Evolutionary conservation across 2,797 vertebrate genomes (phyloP), one percentile per base, ranked within the genome.

Genomic region (Girardinus metallicus): DNA sequence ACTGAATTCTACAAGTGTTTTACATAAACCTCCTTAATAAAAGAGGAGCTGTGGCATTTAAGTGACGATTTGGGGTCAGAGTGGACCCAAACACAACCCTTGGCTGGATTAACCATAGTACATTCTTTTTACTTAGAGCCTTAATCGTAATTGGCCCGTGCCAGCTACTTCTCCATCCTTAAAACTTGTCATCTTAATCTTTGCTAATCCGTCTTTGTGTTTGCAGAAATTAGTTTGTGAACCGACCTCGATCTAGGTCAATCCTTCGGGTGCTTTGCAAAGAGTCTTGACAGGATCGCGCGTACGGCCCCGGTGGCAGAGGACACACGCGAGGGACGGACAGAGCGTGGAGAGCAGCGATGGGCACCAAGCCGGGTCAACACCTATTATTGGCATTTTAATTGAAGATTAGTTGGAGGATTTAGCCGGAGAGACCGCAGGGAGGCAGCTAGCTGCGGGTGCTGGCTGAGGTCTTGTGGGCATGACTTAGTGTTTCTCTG

Each of bases 171-270:
- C 89, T 91, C 91, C 88, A 86, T 91, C 91, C 92, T 85, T n/a
- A 91, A 93, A 95, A 89, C 89, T 89, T 94, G 92, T 95, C 93
- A 94, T 93, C 91, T 92, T 94, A 95, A 95, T 96, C 94, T 94
- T 78, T 31, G 75, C 87, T 95, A 95, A 96, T 95, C 93, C 93
- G 81, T 84, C 86, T 93, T 92, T 93, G 93, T 94, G 94, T 94
- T 92, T 86, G 85, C 86, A 90, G 88, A 94, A 94, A 95, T 95
- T 91, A 95, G 92, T 93, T 93, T 89, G 91, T 91, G 92, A 94
- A 95, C 92, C 89, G 88, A 90, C 78, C 89, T 91, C 91, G 90
- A 94, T 95, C 90, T 94, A 94, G 95, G 95, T 94, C 94, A 95
- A 93, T 93, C 88, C 90, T 93, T 87, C 12, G 57, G 84, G 87